Evolutionary conservation across 1,140 invertebrate genomes (phyloP).

Genomic region (Trinorchestia longiramus): DNA sequence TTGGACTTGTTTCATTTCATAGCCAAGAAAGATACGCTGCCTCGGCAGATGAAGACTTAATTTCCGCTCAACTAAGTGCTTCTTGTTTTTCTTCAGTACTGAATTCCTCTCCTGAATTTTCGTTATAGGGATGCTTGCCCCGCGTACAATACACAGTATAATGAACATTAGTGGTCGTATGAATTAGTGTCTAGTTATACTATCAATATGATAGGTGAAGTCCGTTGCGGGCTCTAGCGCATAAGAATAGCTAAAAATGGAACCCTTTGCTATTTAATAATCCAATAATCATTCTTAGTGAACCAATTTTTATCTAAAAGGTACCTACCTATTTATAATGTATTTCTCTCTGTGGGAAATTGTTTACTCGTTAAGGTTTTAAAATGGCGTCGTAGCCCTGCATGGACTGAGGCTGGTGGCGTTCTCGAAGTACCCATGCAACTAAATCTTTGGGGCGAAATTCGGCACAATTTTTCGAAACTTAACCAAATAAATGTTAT

Average conservation of each 20-base stretch:
- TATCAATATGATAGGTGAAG: constrained; percentile 9
- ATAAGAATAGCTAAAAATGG: neutral
- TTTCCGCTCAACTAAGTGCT: neutral
- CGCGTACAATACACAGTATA: constrained; percentile 7
- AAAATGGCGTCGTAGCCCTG: neutral
- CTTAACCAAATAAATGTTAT: constrained; percentile 14
- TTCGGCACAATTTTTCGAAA: constrained; percentile 27
- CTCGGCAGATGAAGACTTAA: neutral
- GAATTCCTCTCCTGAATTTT: neutral
- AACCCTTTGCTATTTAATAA: constrained; percentile 30
- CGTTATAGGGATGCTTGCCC: neutral
- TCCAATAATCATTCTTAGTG: constrained; percentile 50
- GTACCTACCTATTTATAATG: constrained; percentile 2
- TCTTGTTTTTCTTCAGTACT: neutral
- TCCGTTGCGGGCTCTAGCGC: neutral
- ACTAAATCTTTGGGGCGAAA: neutral
- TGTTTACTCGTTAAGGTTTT: neutral
- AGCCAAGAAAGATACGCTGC: neutral
- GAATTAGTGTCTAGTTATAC: neutral
- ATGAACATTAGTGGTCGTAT: neutral
- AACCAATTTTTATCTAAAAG: constrained; percentile 49
- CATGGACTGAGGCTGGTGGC: neutral
- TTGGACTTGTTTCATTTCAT: neutral
- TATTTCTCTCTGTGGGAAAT: constrained; percentile 33
- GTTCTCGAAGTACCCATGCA: neutral